Base-by-base conservation (phyloP, 2,888 invertebrate genomes). In the Acrocera orbiculus region DNA sequence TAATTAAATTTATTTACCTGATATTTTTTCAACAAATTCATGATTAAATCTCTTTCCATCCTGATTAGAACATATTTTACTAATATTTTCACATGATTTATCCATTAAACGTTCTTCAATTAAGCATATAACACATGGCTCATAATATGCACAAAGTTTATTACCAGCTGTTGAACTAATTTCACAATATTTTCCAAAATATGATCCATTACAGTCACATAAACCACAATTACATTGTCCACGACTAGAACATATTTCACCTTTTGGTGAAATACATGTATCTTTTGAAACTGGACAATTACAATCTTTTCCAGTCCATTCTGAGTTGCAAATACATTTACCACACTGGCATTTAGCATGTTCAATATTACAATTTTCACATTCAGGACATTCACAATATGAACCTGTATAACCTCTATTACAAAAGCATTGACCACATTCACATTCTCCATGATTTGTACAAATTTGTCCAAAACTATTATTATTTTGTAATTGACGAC, bases 291-390 rank as follows among this genome's bases (percentile, higher is more conserved):
- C 51, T 5, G 64, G 54, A 43, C 76, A 76, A 43, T 70, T 66
- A 47, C 76, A 76, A 2, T 64, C 62, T 3, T 56, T 54, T 4
- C 70, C 71, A 17, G 60, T 58, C 67, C 69, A 75, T 10, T 67
- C 72, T 0, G 54, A 52, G 2, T 64, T 62, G 58, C 73, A 89
- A 1, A 64, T 62, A 54, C 87, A 87, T 40, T 61, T 56, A 1
- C 83, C 83, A 53, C 86, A 85, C 7, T 64, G 63, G 56, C 87
- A 89, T 23, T 64, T 65, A 3, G 86, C 85, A 16, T 70, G 70
- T 2, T 69, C 70, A 1, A 65, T 65, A 11, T 70, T 69, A 45
- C 69, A 69, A 34, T 62, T 61, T 32, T 61, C 42, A 43, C 76
- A 76, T 2, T 64, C 58, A 25, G 61, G 60, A 48, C 73, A 75